Conservation (phyloP, 2,797 vertebrate species). For the Atherinosoma microstoma region DNA sequence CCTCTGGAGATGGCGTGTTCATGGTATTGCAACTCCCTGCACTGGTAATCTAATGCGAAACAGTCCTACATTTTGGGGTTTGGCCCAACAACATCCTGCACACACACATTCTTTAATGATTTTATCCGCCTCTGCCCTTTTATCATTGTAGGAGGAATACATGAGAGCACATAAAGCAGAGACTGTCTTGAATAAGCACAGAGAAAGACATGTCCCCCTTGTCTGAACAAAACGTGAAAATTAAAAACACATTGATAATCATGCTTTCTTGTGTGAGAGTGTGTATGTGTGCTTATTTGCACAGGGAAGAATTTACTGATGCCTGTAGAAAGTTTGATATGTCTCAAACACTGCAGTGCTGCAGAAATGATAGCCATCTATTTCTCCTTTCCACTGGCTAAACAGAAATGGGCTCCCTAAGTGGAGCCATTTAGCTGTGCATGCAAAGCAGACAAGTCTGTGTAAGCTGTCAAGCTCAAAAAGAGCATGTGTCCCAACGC, state of each 20-base stretch:
- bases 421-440: constrained; percentile 62
- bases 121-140: constrained; percentile 27
- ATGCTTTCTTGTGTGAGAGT: constrained; percentile 3
- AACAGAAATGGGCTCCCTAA: constrained; percentile 73
- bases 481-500: constrained; percentile 63
- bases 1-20: constrained; percentile 13
- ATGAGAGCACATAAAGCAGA: constrained; percentile 26
- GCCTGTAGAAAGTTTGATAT: constrained; percentile 70
- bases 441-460: constrained; percentile 67
- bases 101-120: constrained; percentile 8
- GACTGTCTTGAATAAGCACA: constrained; percentile 33
- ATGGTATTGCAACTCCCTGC: constrained; percentile 12
- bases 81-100: constrained; percentile 1
- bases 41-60: constrained; percentile 8
- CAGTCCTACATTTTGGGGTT: constrained; percentile 2
- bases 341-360: constrained; percentile 60
- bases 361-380: constrained; percentile 72
- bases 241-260: constrained; percentile 46
- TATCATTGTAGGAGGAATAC: constrained; percentile 15
- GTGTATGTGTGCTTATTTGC: constrained; percentile 44
- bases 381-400: constrained; percentile 73
- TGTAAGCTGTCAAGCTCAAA: constrained; percentile 52
- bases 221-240: constrained; percentile 21
- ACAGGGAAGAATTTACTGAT: constrained; percentile 58
- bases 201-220: neutral